Conservation (phyloP, 1,140 invertebrate species). For the Drosophila tsacasi region DNA sequence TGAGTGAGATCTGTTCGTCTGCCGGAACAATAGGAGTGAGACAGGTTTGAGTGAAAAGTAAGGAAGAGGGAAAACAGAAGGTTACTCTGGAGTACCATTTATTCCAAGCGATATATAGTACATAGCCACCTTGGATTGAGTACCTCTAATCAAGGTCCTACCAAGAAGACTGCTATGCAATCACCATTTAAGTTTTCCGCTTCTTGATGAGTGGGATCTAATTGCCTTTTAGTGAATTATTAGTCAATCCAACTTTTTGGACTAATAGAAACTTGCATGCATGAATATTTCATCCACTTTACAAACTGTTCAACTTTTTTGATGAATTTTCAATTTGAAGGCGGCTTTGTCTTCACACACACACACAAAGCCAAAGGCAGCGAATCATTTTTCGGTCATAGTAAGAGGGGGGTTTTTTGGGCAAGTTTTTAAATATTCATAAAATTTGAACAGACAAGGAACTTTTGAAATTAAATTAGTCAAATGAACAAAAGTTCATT, state of each 20-base stretch:
- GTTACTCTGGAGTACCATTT: too few species aligned
- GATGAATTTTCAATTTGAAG: slow-evolving; percentile 82
- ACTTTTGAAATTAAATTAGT: slow-evolving; percentile 80
- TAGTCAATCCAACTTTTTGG: slow-evolving; percentile 71
- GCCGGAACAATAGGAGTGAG: too few species aligned
- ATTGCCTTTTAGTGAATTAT: slow-evolving; percentile 74
- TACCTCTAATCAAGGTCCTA: not conserved
- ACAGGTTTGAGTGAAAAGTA: too few species aligned
- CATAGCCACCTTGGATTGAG: not conserved
- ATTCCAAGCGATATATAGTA: too few species aligned
- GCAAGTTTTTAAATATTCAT: slow-evolving; percentile 79
- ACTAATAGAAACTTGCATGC: slow-evolving; percentile 76
- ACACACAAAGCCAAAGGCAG: slow-evolving; percentile 13
- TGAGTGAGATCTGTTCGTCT: too few species aligned
- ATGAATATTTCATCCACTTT: slow-evolving; percentile 81
- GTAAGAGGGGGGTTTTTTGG: slow-evolving; percentile 21
- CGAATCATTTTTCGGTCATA: slow-evolving; percentile 61
- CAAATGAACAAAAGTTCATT: slow-evolving; percentile 77
- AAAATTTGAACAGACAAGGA: slow-evolving; percentile 69
- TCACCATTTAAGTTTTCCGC: slow-evolving; percentile 39
- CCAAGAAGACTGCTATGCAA: not conserved
- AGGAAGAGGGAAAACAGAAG: too few species aligned
- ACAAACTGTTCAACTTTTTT: slow-evolving; percentile 76
- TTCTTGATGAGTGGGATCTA: slow-evolving; percentile 41
- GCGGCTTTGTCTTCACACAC: slow-evolving; percentile 63